These are phyloP conservation scores for Tuta absoluta DNA, from an alignment of 2,888 invertebrate species.

Conservation along the genomic window DNA sequence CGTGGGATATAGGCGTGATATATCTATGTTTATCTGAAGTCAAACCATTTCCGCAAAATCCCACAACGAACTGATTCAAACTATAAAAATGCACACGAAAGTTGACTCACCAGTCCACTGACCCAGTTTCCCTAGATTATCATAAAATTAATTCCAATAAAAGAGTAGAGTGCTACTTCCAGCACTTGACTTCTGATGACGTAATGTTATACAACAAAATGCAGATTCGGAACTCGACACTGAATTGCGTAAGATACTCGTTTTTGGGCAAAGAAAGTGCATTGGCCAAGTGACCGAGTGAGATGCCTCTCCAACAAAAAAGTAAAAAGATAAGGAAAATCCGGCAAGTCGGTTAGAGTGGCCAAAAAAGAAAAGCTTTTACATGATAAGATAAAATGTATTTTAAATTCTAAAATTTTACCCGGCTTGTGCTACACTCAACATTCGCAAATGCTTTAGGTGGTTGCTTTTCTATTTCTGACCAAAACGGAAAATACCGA, in stretches of 20 bases:
- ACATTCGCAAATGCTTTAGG: too few relatives aligned
- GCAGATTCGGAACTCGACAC: neutral
- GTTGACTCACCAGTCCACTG: constrained; percentile 1
- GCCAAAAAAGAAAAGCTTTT: constrained; percentile 2
- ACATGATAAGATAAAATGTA: neutral
- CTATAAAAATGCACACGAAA: constrained; percentile 10
- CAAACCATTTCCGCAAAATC: neutral
- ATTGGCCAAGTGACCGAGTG: constrained; percentile 16
- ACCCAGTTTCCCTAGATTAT: constrained; percentile 5
- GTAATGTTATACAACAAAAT: constrained; percentile 15
- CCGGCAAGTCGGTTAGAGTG: constrained; percentile 1
- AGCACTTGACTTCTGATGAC: neutral
- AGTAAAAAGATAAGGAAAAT: constrained; percentile 14
- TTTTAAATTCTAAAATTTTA: neutral
- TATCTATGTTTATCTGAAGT: too few relatives aligned
- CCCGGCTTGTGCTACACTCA: too few relatives aligned
- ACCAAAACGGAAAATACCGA: too few relatives aligned
- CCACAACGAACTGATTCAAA: neutral
- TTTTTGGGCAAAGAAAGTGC: constrained; percentile 18
- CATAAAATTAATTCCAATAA: constrained; percentile 11
- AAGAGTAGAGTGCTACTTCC: too few relatives aligned
- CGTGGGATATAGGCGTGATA: too few relatives aligned
- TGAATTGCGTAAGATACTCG: constrained; percentile 5
- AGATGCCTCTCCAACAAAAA: neutral
- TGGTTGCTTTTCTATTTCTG: too few relatives aligned